Evolutionary conservation across 2,113 vertebrate species (phyloP).

Genomic region (Odocoileus virginianus): DNA sequence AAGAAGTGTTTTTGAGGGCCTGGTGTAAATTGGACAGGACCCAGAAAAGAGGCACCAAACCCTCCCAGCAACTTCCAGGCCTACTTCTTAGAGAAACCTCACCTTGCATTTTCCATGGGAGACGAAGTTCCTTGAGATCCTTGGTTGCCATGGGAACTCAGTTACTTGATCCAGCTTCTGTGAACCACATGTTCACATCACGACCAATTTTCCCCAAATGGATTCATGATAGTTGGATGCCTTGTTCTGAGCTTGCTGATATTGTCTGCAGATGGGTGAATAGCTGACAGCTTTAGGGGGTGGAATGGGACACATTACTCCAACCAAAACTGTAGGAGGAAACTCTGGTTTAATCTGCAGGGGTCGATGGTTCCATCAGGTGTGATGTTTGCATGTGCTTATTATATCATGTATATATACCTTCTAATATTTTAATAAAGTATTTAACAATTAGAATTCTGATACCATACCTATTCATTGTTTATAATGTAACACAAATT

Average conservation of each 20-base stretch:
- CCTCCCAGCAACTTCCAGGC: background rate
- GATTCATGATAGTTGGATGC: background rate
- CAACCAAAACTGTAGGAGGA: background rate
- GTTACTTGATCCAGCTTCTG: background rate
- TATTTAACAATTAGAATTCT: background rate
- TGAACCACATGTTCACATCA: background rate
- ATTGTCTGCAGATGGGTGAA: background rate
- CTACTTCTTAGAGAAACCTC: background rate
- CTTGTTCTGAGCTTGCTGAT: background rate
- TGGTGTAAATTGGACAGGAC: background rate
- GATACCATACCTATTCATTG: background rate
- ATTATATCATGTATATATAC: background rate
- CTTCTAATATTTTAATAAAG: background rate
- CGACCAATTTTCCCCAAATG: background rate
- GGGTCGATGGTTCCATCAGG: background rate
- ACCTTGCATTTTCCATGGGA: background rate
- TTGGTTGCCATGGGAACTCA: conserved; percentile 28
- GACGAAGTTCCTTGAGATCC: background rate
- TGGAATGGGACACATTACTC: background rate
- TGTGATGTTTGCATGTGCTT: background rate
- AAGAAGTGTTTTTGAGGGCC: background rate
- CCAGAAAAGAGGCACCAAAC: background rate
- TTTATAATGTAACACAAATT: background rate
- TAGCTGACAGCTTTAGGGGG: background rate
- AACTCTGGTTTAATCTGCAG: background rate